Percentiles rank a stretch among this genome's conserved stretches.
Evolutionary conservation across 2,113 vertebrate species (phyloP).

Genomic region (Platycercus adscitus): DNA sequence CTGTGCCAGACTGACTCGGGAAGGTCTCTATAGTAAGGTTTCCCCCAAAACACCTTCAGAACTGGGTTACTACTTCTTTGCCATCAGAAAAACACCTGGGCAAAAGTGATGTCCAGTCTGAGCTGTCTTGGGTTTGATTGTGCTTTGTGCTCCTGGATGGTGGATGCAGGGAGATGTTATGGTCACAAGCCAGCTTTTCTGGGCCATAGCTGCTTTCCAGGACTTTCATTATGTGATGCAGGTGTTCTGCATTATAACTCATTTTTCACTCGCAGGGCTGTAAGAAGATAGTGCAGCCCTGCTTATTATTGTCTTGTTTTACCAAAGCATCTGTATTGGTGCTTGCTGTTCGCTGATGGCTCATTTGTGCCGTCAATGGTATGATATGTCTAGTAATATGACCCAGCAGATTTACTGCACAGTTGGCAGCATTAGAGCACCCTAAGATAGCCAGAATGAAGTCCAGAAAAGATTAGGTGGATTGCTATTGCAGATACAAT

Average conservation of each 20-base stretch:
- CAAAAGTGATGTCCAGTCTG: background rate
- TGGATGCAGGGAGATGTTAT: conserved; percentile 8
- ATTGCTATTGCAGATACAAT: conserved; percentile 53
- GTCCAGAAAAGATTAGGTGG: conserved; percentile 43
- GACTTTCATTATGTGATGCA: conserved; percentile 67
- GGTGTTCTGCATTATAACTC: conserved; percentile 68
- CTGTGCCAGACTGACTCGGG: background rate
- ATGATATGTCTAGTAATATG: conserved; percentile 74
- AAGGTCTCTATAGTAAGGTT: background rate
- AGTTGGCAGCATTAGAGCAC: conserved; percentile 65
- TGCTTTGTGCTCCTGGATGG: background rate
- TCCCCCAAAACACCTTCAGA: background rate
- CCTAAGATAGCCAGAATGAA: conserved; percentile 56
- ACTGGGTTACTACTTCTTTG: background rate
- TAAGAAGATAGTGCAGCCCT: conserved; percentile 66
- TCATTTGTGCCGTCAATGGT: conserved; percentile 60
- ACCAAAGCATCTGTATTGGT: conserved; percentile 59
- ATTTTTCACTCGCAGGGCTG: conserved; percentile 65
- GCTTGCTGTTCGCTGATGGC: conserved; percentile 63
- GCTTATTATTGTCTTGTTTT: conserved; percentile 41
- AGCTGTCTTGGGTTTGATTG: background rate
- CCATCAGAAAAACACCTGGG: background rate
- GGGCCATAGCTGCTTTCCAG: conserved; percentile 70
- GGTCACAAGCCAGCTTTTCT: conserved; percentile 47
- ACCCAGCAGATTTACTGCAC: conserved; percentile 69